Evolutionary conservation across 2,113 vertebrate species (phyloP).

Genomic region (Cyanistes caeruleus): DNA sequence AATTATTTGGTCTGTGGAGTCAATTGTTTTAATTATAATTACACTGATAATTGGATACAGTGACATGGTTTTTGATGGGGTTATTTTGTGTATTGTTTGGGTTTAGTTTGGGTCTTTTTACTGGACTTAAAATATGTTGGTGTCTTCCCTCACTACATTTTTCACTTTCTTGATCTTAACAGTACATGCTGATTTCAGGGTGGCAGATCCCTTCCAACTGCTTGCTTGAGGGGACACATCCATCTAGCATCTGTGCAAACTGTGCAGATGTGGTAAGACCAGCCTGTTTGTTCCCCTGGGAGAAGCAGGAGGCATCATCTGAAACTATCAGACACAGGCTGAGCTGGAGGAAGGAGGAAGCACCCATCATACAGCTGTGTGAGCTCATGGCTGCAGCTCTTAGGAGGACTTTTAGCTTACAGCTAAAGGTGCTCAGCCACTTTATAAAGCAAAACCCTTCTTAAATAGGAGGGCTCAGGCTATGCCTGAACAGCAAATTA

Average conservation of each 20-base stretch:
- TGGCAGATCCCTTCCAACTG: neutral
- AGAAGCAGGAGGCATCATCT: neutral
- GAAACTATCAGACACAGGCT: neutral
- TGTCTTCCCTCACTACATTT: neutral
- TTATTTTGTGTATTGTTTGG: neutral
- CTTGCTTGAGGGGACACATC: neutral
- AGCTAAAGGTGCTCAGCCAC: neutral
- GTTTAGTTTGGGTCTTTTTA: neutral
- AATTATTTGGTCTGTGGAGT: neutral
- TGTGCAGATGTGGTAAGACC: neutral
- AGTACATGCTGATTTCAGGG: neutral
- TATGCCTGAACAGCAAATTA: neutral
- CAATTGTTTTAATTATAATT: neutral
- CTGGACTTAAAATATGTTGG: neutral
- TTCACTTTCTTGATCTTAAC: neutral
- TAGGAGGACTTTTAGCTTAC: neutral
- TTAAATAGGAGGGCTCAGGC: neutral
- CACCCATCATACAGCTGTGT: neutral
- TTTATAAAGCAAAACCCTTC: neutral
- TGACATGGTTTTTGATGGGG: rapidly evolving
- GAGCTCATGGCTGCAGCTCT: neutral
- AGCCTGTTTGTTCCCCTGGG: neutral
- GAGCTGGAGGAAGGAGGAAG: neutral
- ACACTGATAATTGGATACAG: neutral
- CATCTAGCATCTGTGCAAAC: neutral